These are phyloP conservation scores for Salvelinus fontinalis DNA, from an alignment of 2,113 vertebrate species.

Conservation along the genomic window DNA sequence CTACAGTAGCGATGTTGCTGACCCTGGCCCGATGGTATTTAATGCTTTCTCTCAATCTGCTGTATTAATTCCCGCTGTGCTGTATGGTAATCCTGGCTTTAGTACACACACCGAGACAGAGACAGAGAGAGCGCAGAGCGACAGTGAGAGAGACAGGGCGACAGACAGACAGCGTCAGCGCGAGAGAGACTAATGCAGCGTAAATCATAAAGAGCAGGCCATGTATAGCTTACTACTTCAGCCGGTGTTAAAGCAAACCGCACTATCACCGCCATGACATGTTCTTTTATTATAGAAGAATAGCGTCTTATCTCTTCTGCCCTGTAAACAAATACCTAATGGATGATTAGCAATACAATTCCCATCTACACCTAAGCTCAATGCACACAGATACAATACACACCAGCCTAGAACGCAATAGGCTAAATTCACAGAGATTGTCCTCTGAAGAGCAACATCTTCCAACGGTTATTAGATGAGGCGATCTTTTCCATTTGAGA, in stretches of 20 bases:
- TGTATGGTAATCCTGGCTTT: conserved; percentile 6
- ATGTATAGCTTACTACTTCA: background rate
- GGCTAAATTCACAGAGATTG: too few species aligned
- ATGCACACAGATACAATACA: background rate
- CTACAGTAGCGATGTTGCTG: background rate
- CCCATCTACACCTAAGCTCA: background rate
- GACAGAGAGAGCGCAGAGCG: too few species aligned
- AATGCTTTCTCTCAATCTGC: conserved; percentile 13
- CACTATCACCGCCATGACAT: background rate
- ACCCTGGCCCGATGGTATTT: background rate
- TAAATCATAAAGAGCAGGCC: background rate
- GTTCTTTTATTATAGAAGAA: background rate
- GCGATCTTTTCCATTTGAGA: too few species aligned
- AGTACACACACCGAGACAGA: background rate
- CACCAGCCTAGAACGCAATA: too few species aligned
- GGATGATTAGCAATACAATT: background rate
- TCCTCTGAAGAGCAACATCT: too few species aligned
- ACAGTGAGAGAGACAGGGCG: too few species aligned
- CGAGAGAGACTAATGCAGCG: background rate
- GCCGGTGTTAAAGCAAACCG: background rate
- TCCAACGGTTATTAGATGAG: too few species aligned
- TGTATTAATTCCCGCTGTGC: background rate
- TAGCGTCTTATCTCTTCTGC: background rate
- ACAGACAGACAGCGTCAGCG: too few species aligned
- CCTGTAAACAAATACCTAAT: background rate